These are phyloP conservation scores for Cerastis rubricosa DNA, from an alignment of 2,888 invertebrate species.

Conservation along the genomic window DNA sequence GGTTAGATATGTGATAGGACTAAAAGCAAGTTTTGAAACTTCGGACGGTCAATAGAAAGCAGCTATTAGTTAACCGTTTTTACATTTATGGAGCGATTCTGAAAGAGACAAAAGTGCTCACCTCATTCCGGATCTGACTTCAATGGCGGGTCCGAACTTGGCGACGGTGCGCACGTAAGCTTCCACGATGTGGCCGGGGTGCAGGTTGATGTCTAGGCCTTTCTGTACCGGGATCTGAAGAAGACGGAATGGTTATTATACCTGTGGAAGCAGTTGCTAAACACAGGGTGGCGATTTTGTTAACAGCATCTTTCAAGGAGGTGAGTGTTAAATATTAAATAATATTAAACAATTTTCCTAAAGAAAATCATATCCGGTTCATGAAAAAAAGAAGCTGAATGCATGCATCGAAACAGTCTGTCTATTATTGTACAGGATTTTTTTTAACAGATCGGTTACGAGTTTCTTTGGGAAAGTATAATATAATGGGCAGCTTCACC, in stretches of 20 bases:
- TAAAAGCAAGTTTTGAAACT: neutral
- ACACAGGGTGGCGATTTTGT: neutral
- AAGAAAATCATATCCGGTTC: too few species aligned
- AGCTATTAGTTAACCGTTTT: neutral
- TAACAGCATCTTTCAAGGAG: neutral
- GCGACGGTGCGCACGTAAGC: slow-evolving; percentile 91
- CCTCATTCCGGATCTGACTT: slow-evolving; percentile 93
- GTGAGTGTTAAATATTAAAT: too few species aligned
- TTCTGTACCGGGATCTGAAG: slow-evolving; percentile 89
- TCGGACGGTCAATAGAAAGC: neutral
- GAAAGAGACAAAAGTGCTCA: slow-evolving; percentile 59
- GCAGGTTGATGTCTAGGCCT: slow-evolving; percentile 86
- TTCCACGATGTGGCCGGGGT: slow-evolving; percentile 90
- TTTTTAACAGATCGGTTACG: too few species aligned
- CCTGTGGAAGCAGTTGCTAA: neutral
- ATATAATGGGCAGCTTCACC: neutral
- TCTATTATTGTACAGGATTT: too few species aligned
- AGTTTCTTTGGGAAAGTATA: too few species aligned
- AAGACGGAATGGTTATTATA: neutral
- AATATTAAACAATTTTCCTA: neutral
- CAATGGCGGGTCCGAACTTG: slow-evolving; percentile 92
- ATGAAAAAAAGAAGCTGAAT: too few species aligned
- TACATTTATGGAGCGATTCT: neutral
- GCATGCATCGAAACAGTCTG: too few species aligned
- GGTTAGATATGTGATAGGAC: neutral